These are phyloP conservation scores for Hemicentrotus pulcherrimus DNA, from an alignment of 35 echinoderm and acorn worm genomes.

Conservation along the genomic window DNA sequence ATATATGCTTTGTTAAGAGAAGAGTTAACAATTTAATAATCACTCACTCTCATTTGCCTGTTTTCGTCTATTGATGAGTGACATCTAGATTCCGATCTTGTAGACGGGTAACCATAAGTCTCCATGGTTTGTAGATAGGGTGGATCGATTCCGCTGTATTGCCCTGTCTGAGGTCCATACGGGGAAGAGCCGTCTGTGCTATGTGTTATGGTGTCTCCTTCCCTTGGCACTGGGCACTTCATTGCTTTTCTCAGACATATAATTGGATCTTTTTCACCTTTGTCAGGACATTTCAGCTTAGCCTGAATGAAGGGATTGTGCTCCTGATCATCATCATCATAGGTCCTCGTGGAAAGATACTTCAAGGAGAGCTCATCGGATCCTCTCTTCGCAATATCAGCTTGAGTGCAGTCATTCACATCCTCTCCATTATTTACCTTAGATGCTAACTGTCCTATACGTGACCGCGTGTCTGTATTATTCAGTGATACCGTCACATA, in stretches of 20 bases:
- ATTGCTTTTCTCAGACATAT: background rate
- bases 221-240: background rate
- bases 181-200: background rate
- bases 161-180: background rate
- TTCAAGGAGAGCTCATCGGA: background rate
- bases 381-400: background rate
- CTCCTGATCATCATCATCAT: background rate
- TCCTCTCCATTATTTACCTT: background rate
- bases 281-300: background rate
- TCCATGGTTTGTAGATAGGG: background rate
- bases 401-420: background rate
- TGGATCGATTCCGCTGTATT: background rate
- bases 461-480: background rate
- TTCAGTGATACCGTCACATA: background rate
- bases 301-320: background rate
- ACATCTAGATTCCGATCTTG: background rate
- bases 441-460: background rate
- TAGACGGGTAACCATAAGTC: background rate
- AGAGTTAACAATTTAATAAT: no score
- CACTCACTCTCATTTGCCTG: background rate
- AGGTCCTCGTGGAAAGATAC: background rate
- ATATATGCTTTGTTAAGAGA: no score
- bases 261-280: background rate
- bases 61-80: background rate
- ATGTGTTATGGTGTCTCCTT: background rate